phyloP scores from a whole-genome alignment of 2,888 invertebrate genomes.

The Tridacna gigas region DNA sequence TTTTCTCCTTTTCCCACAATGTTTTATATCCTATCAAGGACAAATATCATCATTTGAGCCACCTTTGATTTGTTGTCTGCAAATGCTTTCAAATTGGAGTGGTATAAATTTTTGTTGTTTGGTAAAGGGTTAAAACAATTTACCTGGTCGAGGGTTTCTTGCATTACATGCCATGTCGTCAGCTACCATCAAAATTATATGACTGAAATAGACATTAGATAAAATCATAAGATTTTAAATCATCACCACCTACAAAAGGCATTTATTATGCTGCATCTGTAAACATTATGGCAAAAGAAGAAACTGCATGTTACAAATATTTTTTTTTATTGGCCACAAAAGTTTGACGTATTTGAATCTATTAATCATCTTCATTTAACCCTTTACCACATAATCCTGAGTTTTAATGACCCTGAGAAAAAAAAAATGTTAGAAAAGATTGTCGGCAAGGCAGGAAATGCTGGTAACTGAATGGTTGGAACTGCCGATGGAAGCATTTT shows the following conservation, averaged over 20 bases:
- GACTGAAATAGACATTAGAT: constrained; percentile 85
- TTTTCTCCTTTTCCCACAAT: background rate
- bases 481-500: no score
- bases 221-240: background rate
- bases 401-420: no score
- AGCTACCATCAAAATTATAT: constrained; percentile 99
- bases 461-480: no score
- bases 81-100: background rate
- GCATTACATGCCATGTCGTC: constrained; percentile 99
- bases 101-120: background rate
- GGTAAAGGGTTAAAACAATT: background rate
- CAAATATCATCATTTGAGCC: no score
- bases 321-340: no score
- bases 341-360: no score
- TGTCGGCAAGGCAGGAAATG: no score
- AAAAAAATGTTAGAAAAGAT: no score
- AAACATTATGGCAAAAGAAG: background rate
- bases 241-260: background rate
- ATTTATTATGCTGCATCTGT: no score
- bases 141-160: constrained; percentile 95
- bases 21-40: background rate
- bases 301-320: no score
- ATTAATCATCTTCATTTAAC: no score
- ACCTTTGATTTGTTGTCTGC: background rate
- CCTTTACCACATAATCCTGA: no score